A percentile compares a stretch with the other conserved stretches of the same genome.
Evolutionary conservation across 2,888 invertebrate species (phyloP).

Genomic region (Eupeodes luniger): DNA sequence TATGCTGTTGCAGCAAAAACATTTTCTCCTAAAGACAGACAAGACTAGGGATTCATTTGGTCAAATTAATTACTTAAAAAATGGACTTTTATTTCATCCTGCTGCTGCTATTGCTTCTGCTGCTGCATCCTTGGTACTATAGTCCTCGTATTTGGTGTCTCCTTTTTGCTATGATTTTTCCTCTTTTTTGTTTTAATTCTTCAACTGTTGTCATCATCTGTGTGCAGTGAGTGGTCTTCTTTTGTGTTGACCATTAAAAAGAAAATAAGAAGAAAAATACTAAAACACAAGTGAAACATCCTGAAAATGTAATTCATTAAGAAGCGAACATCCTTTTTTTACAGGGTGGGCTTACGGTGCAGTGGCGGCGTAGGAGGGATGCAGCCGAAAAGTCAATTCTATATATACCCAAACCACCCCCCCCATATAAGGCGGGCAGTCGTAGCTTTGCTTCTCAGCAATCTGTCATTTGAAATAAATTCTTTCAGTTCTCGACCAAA

Average conservation of each 20-base stretch:
- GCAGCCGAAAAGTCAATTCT: constrained; percentile 28
- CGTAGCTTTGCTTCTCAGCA: not conserved
- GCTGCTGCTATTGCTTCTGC: not conserved
- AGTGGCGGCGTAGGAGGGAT: too few relatives aligned
- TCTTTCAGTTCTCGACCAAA: not conserved
- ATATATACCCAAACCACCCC: not conserved
- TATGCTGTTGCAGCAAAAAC: constrained; percentile 58
- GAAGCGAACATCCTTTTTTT: constrained; percentile 37
- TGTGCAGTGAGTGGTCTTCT: not conserved
- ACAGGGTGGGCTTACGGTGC: not conserved
- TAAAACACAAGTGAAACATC: constrained; percentile 33
- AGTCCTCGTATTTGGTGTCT: not conserved
- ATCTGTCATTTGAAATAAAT: constrained; percentile 24
- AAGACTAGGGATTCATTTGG: constrained; percentile 61
- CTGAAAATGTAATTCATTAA: constrained; percentile 70
- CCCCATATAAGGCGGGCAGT: too few relatives aligned
- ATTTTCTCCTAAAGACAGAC: constrained; percentile 8
- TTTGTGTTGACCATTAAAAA: not conserved
- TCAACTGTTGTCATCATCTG: constrained; percentile 42
- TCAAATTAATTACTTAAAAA: constrained; percentile 67
- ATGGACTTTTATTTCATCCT: constrained; percentile 36
- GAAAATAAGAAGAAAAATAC: constrained; percentile 16
- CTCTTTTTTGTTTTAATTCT: constrained; percentile 1
- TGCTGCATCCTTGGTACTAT: constrained; percentile 34
- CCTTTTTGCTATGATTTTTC: not conserved